Evolutionary conservation across 92 coral and sea anemone genomes (phyloP), one percentile per base, ranked within the genome.

Genomic region (Parazoanthus atlanticus): DNA sequence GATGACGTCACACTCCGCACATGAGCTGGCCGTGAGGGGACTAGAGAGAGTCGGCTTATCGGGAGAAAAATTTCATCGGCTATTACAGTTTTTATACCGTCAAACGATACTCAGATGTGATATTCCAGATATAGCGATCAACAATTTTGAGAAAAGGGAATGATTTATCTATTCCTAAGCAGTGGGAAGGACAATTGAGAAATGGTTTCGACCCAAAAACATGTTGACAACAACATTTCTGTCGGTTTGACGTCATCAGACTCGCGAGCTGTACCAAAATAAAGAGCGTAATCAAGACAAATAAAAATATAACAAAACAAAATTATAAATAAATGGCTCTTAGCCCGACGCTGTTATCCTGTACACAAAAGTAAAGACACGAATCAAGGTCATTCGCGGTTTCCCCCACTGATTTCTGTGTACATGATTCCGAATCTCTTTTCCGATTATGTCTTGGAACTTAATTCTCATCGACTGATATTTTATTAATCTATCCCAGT

Each of bases 181-280:
- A 32, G 52, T 16, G 16, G 23, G 64, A 34, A 80, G 19, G n/a
- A 5, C 15, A 32, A 4, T 15, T 40, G 28, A 23, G 16, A 70
- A 40, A 82, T n/a, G 28, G 21, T 40, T 82, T 30, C 61, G 77
- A 70, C 49, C 64, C 12, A 10, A 84, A 70, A 84, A 84, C 87
- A 84, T 84, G 87, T 83, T 83, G 31, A 28, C 41, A 30, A 43
- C 65, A 8, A 70, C 87, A 49, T 25, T n/a, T 30, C 47, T 11
- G 23, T 12, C 28, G 26, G 65, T 84, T 84, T 84, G 87, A 84
- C 87, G 87, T 84, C 87, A 84, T 40, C 43, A 84, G 41, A 41
- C 31, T 84, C 15, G 32, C n/a, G 33, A 26, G 40, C 40, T 83
- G 21, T 25, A 36, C 38, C 61, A 40, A 34, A 83, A 40, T 66